phyloP scores from a whole-genome alignment of 2,888 invertebrate species.

The Drosophila mayaguana region DNA sequence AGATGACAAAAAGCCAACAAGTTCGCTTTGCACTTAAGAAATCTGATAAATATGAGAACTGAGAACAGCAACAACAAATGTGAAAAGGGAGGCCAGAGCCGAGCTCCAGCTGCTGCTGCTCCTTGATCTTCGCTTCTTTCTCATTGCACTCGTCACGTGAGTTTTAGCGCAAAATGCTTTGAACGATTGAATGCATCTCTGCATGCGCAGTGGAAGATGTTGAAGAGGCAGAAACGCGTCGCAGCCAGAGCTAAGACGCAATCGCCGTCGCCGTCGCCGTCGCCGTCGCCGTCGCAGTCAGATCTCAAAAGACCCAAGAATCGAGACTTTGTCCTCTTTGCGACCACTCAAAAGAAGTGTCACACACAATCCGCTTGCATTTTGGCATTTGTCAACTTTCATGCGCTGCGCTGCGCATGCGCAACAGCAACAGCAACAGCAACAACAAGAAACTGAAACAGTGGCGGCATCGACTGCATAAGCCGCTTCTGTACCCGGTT shows the following conservation, averaged over 20 bases:
- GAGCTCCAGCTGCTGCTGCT: constrained; percentile 11
- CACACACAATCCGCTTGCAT: constrained; percentile 79
- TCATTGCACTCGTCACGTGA: constrained; percentile 79
- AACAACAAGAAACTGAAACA: constrained; percentile 37
- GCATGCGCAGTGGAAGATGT: constrained; percentile 20
- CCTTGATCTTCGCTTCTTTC: constrained; percentile 19
- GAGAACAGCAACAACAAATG: neutral
- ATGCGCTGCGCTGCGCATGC: constrained; percentile 74
- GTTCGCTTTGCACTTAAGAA: constrained; percentile 79
- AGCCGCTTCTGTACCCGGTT: constrained; percentile 59
- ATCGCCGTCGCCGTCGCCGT: neutral
- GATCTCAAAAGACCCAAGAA: constrained; percentile 13
- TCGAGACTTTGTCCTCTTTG: constrained; percentile 30
- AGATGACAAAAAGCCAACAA: constrained; percentile 82
- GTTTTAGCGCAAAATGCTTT: constrained; percentile 78
- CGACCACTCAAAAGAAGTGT: constrained; percentile 67
- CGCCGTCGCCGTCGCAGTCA: constrained; percentile 4
- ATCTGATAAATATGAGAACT: constrained; percentile 60
- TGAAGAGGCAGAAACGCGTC: constrained; percentile 14
- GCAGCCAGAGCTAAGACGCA: constrained; percentile 28
- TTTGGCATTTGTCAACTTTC: constrained; percentile 81
- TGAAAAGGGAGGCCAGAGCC: constrained; percentile 25
- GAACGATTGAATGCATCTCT: constrained; percentile 76
- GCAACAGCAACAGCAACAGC: constrained; percentile 33
- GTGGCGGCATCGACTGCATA: constrained; percentile 65